phyloP scores from a whole-genome alignment of 2,888 invertebrate species.

The Calameuta pallipes region DNA sequence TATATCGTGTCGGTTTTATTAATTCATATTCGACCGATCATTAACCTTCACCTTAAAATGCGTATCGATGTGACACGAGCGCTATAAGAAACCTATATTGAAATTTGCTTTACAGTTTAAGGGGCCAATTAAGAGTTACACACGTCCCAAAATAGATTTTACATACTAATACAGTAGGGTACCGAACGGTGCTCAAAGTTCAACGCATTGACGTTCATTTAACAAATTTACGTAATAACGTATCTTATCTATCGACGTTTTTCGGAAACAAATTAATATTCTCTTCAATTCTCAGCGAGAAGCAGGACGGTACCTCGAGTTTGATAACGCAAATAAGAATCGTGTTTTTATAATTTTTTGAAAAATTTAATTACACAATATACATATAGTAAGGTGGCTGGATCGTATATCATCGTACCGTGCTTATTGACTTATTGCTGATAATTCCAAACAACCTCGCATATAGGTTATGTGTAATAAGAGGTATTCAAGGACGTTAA shows the following conservation, averaged over 20 bases:
- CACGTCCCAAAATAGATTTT: background rate
- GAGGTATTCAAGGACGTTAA: background rate
- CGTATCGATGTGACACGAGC: background rate
- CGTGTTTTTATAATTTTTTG: background rate
- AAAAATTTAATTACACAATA: background rate
- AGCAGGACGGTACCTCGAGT: background rate
- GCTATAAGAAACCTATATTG: background rate
- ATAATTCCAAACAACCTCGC: background rate
- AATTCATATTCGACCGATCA: background rate
- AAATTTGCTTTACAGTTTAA: background rate
- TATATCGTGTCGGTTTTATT: background rate
- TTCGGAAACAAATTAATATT: background rate
- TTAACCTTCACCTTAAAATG: background rate
- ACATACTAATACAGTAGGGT: background rate
- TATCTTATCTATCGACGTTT: background rate
- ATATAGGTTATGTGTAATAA: background rate
- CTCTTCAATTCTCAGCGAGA: background rate
- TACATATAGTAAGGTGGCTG: background rate
- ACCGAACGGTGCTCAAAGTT: background rate
- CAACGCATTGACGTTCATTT: background rate
- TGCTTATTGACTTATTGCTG: background rate
- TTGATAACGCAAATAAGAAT: background rate
- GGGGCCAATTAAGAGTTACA: background rate
- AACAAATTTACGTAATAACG: background rate
- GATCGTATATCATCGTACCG: background rate